These are phyloP conservation scores for Oceanodroma tethys DNA, from an alignment of 2,113 vertebrate species.

Conservation along the genomic window DNA sequence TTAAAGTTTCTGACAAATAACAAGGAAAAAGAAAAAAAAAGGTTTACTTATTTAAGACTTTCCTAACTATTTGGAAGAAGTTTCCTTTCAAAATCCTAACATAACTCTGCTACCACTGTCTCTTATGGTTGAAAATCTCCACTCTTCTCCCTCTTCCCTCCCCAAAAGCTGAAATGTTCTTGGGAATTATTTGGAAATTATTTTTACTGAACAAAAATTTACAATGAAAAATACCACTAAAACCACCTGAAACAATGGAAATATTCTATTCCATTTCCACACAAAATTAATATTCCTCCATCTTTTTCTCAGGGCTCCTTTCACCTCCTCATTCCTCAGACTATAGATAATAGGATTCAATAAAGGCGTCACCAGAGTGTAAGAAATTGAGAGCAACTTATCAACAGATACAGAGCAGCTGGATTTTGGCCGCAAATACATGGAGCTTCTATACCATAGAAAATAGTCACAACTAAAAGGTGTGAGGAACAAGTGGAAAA, in stretches of 20 bases:
- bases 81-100: neutral
- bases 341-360: constrained; percentile 66
- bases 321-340: constrained; percentile 60
- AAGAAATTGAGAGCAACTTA: constrained; percentile 58
- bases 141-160: neutral
- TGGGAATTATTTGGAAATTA: neutral
- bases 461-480: constrained; percentile 61
- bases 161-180: neutral
- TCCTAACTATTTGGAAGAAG: neutral
- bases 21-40: neutral
- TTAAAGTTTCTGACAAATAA: neutral
- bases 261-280: neutral
- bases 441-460: constrained; percentile 61
- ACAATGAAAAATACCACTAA: neutral
- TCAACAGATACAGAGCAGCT: constrained; percentile 48
- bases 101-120: neutral
- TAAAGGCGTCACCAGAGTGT: constrained; percentile 60
- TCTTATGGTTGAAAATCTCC: neutral
- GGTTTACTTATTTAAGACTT: neutral
- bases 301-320: constrained; percentile 21
- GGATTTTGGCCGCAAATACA: constrained; percentile 44
- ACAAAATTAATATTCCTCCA: neutral
- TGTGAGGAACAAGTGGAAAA: constrained; percentile 68
- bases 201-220: neutral
- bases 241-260: neutral